These are phyloP conservation scores for Thymallus thymallus DNA, from an alignment of 2,113 vertebrate genomes.

Conservation along the genomic window DNA sequence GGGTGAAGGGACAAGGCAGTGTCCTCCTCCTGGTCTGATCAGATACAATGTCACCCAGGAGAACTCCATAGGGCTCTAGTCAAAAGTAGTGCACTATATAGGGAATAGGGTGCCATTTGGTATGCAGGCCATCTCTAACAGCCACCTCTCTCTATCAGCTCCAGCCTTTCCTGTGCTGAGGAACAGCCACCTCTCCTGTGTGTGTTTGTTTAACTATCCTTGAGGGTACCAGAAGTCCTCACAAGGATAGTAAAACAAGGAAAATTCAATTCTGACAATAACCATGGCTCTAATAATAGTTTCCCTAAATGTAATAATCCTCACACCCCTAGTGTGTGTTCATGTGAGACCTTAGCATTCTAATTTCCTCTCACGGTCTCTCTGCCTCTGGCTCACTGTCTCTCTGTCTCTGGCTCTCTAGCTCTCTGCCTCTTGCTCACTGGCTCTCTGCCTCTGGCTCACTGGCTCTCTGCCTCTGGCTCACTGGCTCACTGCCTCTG, in stretches of 20 bases:
- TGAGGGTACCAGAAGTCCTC: not conserved
- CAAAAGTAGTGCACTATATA: too few relatives aligned
- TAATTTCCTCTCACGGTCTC: not conserved
- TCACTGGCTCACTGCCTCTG: not conserved
- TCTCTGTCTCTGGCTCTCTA: too few relatives aligned
- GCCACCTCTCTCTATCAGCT: too few relatives aligned
- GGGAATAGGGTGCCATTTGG: too few relatives aligned
- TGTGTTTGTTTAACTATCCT: not conserved
- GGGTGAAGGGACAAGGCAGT: not conserved
- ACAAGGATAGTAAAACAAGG: not conserved
- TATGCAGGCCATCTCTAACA: accelerated
- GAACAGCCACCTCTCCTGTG: not conserved
- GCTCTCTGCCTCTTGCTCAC: too few relatives aligned
- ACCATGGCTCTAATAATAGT: too few relatives aligned
- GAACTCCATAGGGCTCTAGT: not conserved
- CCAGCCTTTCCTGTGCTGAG: too few relatives aligned
- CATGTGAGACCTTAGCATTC: not conserved
- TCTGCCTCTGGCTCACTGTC: too few relatives aligned
- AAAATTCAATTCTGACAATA: not conserved
- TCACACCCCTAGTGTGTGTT: too few relatives aligned
- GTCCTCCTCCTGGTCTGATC: not conserved
- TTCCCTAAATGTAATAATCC: too few relatives aligned
- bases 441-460: not conserved
- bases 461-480: not conserved
- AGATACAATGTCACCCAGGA: not conserved